Conservation (phyloP, 2,797 vertebrate species). For the Erithacus rubecula region DNA sequence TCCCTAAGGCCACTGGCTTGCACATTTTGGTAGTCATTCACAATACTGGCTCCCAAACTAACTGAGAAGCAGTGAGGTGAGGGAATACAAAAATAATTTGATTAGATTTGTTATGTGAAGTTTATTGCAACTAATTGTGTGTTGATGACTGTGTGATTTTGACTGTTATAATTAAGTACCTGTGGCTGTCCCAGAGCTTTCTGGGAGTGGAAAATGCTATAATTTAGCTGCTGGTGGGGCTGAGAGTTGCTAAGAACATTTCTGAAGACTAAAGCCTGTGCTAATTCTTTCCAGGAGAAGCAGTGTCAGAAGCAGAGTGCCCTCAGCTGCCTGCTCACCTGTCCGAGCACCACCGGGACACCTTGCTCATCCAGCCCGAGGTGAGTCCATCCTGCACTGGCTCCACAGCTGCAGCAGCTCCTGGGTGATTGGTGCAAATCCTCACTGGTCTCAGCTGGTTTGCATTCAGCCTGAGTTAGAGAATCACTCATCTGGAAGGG, state of each 20-base stretch:
- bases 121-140: not conserved
- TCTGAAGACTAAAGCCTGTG: not conserved
- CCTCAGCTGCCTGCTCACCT: conserved; percentile 83
- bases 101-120: not conserved
- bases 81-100: not conserved
- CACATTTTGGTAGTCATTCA: not conserved
- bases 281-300: conserved; percentile 78
- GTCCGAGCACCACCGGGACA: conserved; percentile 80
- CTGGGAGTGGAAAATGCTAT: not conserved
- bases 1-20: not conserved
- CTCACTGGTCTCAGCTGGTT: not conserved
- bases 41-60: not conserved
- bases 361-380: conserved; percentile 88
- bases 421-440: not conserved
- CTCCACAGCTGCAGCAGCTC: not conserved
- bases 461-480: not conserved
- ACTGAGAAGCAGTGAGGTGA: not conserved
- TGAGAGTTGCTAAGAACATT: not conserved
- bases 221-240: not conserved
- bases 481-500: not conserved
- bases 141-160: not conserved
- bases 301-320: conserved; percentile 57
- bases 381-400: conserved; percentile 63
- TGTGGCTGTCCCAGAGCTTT: not conserved
- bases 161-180: not conserved